Conservation (phyloP, 2,113 vertebrate genomes). For the Leucoraja erinaceus region DNA sequence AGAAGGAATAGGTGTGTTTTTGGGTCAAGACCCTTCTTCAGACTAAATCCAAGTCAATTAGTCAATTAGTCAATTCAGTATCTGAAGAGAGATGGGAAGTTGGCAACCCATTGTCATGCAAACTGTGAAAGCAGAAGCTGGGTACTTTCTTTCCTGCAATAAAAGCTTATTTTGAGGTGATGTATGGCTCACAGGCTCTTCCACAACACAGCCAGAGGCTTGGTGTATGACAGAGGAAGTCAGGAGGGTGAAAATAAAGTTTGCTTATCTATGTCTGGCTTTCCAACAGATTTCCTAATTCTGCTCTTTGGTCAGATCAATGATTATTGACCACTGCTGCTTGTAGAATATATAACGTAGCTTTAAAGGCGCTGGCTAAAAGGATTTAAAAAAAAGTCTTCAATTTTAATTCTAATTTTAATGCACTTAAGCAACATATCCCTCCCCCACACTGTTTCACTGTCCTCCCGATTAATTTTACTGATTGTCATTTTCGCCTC, state of each 20-base stretch:
- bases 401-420: too few relatives aligned
- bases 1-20: too few relatives aligned
- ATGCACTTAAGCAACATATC: too few relatives aligned
- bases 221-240: not conserved
- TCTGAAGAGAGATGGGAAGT: not conserved
- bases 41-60: not conserved
- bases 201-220: not conserved
- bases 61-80: not conserved
- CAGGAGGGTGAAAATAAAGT: not conserved
- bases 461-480: too few relatives aligned
- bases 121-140: not conserved
- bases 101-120: not conserved
- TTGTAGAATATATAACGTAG: not conserved
- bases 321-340: not conserved
- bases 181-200: not conserved
- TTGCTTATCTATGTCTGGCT: not conserved
- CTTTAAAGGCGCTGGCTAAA: too few relatives aligned
- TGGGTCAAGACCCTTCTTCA: too few relatives aligned
- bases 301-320: not conserved
- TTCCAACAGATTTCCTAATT: not conserved
- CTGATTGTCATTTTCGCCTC: too few relatives aligned
- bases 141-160: too few relatives aligned
- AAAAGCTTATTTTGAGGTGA: too few relatives aligned
- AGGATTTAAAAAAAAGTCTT: too few relatives aligned
- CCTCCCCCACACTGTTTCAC: too few relatives aligned